These are phyloP conservation scores for mouse (Mus musculus) DNA, from an alignment of 2,113 vertebrate species.

Conservation along the genomic window GRCm39 chrX:140940001-140940500, in stretches of 20 bases:
- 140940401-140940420: too few relatives aligned
- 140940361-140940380: background rate
- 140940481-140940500: conserved; percentile 9
- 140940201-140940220: conserved; percentile 64
- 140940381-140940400: background rate
- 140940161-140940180: conserved; percentile 69
- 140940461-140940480: background rate
- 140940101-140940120: conserved; percentile 72
- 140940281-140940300: conserved; percentile 36
- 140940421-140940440: too few relatives aligned
- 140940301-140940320: conserved; percentile 32
- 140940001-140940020: conserved; percentile 69
- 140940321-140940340: conserved; percentile 41
- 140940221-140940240: conserved; percentile 55
- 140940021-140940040: conserved; percentile 65
- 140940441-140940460: too few relatives aligned
- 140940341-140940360: background rate
- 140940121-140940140: background rate
- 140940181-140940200: conserved; percentile 72
- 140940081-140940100: conserved; percentile 75
- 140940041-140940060: conserved; percentile 78
- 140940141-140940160: conserved; percentile 53
- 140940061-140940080: conserved; percentile 77
- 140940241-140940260: background rate
- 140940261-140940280: conserved; percentile 59